Conservation (phyloP, 2,113 vertebrate genomes). For the Acanthochromis polyacanthus region DNA sequence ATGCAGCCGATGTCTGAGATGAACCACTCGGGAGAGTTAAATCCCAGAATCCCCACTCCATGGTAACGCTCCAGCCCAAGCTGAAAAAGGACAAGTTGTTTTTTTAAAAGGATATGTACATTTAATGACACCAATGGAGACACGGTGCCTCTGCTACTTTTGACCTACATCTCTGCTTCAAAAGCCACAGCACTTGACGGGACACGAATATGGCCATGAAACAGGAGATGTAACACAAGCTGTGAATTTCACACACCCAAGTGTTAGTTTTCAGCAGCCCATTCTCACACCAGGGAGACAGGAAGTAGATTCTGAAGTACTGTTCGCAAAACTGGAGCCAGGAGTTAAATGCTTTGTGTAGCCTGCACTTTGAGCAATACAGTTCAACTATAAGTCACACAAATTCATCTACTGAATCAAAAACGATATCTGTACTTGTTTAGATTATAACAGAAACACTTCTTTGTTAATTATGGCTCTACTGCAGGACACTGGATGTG, state of each 20-base stretch:
- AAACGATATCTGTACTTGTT: neutral
- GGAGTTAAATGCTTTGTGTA: neutral
- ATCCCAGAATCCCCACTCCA: conserved; percentile 86
- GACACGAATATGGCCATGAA: conserved; percentile 39
- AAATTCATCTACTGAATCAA: neutral
- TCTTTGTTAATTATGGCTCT: neutral
- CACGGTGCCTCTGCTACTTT: conserved; percentile 14
- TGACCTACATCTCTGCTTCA: conserved; percentile 56
- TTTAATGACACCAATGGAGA: conserved; percentile 22
- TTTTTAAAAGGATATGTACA: neutral
- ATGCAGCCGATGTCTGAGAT: conserved; percentile 86
- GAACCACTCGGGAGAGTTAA: conserved; percentile 87
- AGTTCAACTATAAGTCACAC: neutral
- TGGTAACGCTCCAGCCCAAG: conserved; percentile 87
- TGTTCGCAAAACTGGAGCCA: conserved; percentile 18
- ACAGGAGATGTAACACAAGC: conserved; percentile 63
- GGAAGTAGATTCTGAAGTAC: neutral
- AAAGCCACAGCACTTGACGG: neutral
- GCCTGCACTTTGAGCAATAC: no score
- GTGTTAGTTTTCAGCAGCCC: conserved; percentile 50
- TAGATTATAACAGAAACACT: neutral
- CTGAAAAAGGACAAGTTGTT: conserved; percentile 59
- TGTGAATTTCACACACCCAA: conserved; percentile 51
- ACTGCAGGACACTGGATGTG: neutral
- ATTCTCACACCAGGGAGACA: conserved; percentile 22